phyloP scores from a whole-genome alignment of 1,140 invertebrate species.

The Delia radicum region DNA sequence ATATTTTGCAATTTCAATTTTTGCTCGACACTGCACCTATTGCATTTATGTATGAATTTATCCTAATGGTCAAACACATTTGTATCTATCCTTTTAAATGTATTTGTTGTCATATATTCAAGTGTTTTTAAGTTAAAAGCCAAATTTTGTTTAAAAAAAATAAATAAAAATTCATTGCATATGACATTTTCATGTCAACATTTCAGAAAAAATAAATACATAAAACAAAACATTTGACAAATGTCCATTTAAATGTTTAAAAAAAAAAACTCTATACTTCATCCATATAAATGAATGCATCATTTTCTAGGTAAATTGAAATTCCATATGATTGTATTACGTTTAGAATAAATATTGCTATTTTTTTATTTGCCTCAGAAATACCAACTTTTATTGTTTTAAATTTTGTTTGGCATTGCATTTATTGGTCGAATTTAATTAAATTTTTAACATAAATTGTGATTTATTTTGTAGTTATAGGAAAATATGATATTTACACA shows the following conservation, averaged over 20 bases:
- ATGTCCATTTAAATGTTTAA: neutral
- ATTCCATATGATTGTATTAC: neutral
- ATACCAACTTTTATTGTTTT: neutral
- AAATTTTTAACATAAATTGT: neutral
- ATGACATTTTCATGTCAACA: constrained; percentile 4
- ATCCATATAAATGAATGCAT: neutral
- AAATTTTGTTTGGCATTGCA: neutral
- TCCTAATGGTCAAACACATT: neutral
- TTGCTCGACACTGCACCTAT: too few species aligned
- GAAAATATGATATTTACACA: too few species aligned
- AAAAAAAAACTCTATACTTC: neutral
- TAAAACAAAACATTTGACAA: neutral
- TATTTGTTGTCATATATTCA: constrained; percentile 1
- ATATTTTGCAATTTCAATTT: too few species aligned
- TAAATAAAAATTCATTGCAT: neutral
- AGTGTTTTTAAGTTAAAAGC: constrained; percentile 1
- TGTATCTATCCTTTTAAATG: neutral
- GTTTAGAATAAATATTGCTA: neutral
- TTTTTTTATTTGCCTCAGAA: neutral
- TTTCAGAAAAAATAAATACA: neutral
- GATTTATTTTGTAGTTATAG: neutral
- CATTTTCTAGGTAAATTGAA: neutral
- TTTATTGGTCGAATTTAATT: neutral
- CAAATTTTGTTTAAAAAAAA: neutral
- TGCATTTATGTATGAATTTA: too few species aligned